These are phyloP conservation scores for Helicolenus hilgendorfi DNA, from an alignment of 2,797 vertebrate species.

Conservation along the genomic window DNA sequence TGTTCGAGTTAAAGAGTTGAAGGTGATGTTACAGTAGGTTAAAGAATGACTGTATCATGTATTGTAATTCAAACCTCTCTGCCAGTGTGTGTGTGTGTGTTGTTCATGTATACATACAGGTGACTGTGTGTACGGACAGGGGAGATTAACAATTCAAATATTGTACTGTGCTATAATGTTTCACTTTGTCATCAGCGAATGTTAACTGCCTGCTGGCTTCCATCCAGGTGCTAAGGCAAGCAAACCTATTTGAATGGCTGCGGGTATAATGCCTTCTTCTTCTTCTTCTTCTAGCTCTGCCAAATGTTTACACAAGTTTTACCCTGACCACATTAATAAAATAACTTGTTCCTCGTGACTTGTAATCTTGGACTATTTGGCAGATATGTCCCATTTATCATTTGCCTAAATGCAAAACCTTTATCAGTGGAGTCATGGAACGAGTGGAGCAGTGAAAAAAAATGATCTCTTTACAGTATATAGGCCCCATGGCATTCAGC, in stretches of 20 bases:
- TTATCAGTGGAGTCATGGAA: not conserved
- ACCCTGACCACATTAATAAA: constrained; percentile 43
- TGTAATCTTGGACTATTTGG: constrained; percentile 17
- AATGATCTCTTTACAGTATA: not conserved
- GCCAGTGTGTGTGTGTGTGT: constrained; percentile 13
- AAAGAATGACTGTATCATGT: not conserved
- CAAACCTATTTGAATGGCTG: constrained; percentile 67
- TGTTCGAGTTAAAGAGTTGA: not conserved
- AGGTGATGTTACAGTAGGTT: not conserved
- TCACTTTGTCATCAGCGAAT: constrained; percentile 82
- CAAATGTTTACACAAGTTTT: constrained; percentile 70
- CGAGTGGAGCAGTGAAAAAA: not conserved
- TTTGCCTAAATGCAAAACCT: constrained; percentile 15
- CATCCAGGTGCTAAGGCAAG: constrained; percentile 73
- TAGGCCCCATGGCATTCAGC: constrained; percentile 2
- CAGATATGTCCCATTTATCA: constrained; percentile 4
- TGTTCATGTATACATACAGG: constrained; percentile 33
- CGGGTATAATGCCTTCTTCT: constrained; percentile 30
- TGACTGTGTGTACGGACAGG: constrained; percentile 51
- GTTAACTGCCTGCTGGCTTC: constrained; percentile 75
- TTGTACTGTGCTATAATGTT: constrained; percentile 76
- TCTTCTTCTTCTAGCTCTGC: constrained; percentile 34
- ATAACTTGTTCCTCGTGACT: constrained; percentile 4
- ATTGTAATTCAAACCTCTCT: constrained; percentile 36
- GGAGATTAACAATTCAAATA: constrained; percentile 80